Conservation (phyloP, 2,888 invertebrate species). For the Himalopsyche tibetana region DNA sequence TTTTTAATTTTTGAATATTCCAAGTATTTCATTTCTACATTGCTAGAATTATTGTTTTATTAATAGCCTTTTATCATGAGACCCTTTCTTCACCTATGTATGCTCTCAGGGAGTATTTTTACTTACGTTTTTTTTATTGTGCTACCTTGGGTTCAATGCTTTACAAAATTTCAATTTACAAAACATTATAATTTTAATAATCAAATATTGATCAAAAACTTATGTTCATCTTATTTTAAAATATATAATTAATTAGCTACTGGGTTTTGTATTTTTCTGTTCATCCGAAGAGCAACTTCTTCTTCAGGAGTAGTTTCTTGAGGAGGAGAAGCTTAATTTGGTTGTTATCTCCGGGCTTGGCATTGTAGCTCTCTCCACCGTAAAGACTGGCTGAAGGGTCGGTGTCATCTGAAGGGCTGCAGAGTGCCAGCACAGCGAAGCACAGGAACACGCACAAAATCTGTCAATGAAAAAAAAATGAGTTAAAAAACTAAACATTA, state of each 20-base stretch:
- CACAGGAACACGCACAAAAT: conserved; percentile 59
- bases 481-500: not conserved
- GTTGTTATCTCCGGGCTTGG: conserved; percentile 56
- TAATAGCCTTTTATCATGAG: too few species aligned
- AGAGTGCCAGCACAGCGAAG: conserved; percentile 57
- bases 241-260: not conserved
- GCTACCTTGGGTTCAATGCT: too few species aligned
- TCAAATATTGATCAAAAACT: conserved; percentile 34
- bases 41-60: too few species aligned
- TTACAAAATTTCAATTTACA: not conserved
- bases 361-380: conserved; percentile 51
- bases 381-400: conserved; percentile 45
- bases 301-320: conserved; percentile 59
- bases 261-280: not conserved
- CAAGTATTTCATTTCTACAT: too few species aligned
- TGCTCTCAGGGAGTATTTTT: too few species aligned
- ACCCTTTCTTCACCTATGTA: too few species aligned
- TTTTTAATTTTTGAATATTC: too few species aligned
- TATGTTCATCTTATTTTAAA: not conserved
- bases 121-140: too few species aligned
- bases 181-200: not conserved
- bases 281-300: conserved; percentile 57
- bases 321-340: conserved; percentile 52
- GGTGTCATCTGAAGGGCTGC: conserved; percentile 60
- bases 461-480: conserved; percentile 50